These are phyloP conservation scores for Neomonachus schauinslandi DNA, from an alignment of 2,113 vertebrate genomes.

Conservation along the genomic window DNA sequence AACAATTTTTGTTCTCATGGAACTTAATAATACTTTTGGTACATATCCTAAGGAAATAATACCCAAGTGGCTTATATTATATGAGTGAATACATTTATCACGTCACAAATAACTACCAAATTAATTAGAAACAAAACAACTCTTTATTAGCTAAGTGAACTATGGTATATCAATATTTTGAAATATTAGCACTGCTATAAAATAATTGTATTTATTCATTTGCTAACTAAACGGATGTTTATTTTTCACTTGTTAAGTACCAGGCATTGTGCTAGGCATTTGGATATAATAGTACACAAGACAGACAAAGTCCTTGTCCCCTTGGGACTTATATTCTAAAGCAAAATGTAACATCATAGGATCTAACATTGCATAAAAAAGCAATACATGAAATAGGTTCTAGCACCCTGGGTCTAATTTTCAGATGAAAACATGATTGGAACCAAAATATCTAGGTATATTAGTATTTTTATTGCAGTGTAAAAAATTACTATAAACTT, in stretches of 20 bases:
- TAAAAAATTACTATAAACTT: background rate
- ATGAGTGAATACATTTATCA: background rate
- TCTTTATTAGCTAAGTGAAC: background rate
- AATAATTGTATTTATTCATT: slow-evolving; percentile 44
- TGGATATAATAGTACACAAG: background rate
- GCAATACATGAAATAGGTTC: background rate
- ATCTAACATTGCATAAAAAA: background rate
- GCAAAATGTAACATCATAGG: background rate
- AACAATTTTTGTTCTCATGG: background rate
- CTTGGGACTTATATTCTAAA: background rate
- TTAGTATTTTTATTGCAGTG: background rate
- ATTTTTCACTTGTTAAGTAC: background rate
- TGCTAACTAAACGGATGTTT: background rate
- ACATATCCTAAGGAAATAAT: background rate
- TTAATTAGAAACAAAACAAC: slow-evolving; percentile 5
- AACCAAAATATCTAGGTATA: background rate
- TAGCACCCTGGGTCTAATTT: background rate
- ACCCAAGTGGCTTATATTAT: background rate
- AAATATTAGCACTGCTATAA: background rate
- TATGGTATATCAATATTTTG: background rate
- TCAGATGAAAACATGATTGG: background rate
- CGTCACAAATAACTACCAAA: background rate
- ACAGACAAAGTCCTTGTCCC: background rate
- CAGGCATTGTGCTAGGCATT: background rate
- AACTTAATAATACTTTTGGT: background rate